Conservation (phyloP, 2,888 invertebrate species). For the Philopedon plagiatum region DNA sequence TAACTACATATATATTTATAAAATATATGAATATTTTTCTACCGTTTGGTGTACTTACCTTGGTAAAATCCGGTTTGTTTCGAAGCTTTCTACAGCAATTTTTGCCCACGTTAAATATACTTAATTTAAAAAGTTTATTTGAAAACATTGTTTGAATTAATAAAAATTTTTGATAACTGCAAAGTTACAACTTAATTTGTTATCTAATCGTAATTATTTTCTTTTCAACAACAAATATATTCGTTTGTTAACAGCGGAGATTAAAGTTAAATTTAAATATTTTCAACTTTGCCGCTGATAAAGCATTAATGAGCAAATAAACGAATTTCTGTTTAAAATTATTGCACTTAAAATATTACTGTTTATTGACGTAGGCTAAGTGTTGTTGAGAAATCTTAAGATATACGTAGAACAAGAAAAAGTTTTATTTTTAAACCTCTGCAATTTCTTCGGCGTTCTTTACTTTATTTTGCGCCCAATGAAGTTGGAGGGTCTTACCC, state of each 20-base stretch:
- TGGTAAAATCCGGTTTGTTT: conserved; percentile 43
- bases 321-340: too few species aligned
- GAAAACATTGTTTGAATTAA: conserved; percentile 28
- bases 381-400: too few species aligned
- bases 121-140: conserved; percentile 23
- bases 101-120: conserved; percentile 18
- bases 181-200: conserved; percentile 1
- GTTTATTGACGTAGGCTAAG: too few species aligned
- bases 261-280: conserved; percentile 1
- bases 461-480: too few species aligned
- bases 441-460: too few species aligned
- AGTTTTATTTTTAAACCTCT: too few species aligned
- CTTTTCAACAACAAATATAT: neutral
- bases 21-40: too few species aligned
- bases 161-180: neutral
- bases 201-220: conserved; percentile 35
- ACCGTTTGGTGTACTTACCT: conserved; percentile 25
- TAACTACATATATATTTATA: too few species aligned
- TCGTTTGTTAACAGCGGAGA: neutral
- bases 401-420: too few species aligned
- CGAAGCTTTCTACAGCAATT: neutral
- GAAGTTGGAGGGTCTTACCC: too few species aligned
- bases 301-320: neutral
- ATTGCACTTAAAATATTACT: too few species aligned
- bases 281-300: conserved; percentile 3